phyloP scores from a whole-genome alignment of 2,888 invertebrate species.

The Graphium colonna region DNA sequence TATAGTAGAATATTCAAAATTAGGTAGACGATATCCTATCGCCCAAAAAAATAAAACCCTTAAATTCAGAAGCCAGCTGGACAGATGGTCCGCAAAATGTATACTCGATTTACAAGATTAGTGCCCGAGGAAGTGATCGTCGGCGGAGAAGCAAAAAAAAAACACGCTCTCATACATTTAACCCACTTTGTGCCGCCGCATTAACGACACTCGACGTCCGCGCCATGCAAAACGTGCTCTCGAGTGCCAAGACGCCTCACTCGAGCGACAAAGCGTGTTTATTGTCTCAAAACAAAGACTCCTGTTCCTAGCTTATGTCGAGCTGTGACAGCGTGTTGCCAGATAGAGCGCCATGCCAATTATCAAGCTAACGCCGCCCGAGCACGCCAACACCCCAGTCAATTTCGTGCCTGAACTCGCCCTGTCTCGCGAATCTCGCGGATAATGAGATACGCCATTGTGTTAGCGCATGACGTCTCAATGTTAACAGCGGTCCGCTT shows the following conservation, averaged over 20 bases:
- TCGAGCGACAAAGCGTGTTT: conserved; percentile 62
- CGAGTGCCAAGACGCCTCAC: conserved; percentile 44
- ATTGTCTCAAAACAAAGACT: conserved; percentile 71
- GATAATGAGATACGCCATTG: conserved; percentile 14
- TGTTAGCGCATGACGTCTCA: conserved; percentile 4
- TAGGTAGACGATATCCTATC: not conserved
- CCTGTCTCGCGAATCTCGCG: conserved; percentile 27
- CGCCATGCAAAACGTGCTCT: conserved; percentile 56
- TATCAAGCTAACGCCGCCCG: conserved; percentile 62
- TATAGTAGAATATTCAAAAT: too few relatives aligned
- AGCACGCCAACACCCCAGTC: conserved; percentile 59
- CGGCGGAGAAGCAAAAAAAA: not conserved
- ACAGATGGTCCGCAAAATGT: too few relatives aligned
- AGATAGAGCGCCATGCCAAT: conserved; percentile 61
- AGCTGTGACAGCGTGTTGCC: conserved; percentile 51
- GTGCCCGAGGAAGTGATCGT: not conserved
- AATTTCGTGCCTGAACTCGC: conserved; percentile 55
- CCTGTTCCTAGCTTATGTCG: conserved; percentile 55
- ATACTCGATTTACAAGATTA: too few relatives aligned
- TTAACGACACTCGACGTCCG: conserved; percentile 45
- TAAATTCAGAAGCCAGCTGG: too few relatives aligned
- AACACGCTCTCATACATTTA: conserved; percentile 7
- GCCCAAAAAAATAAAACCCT: not conserved
- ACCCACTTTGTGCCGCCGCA: conserved; percentile 16
- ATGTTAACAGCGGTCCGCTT: conserved; percentile 20